Evolutionary conservation across 2,888 invertebrate genomes (phyloP).

Genomic region (Notodonta ziczac): DNA sequence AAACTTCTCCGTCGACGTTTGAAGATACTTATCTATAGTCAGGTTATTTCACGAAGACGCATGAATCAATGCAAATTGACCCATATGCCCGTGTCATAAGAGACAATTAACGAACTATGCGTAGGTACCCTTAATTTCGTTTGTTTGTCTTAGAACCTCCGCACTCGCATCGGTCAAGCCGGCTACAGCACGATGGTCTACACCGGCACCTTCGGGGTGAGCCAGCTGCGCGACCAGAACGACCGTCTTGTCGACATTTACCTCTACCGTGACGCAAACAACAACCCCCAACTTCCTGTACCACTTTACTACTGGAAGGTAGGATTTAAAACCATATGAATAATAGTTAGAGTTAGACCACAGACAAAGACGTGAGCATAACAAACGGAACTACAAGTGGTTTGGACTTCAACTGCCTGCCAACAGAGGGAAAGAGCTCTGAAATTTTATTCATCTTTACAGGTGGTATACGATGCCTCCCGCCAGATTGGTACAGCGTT

Average conservation of each 20-base stretch:
- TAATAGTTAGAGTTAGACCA: too few species aligned
- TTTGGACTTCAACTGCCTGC: too few species aligned
- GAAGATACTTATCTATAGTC: too few species aligned
- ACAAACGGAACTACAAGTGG: too few species aligned
- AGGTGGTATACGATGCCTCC: slow-evolving; percentile 83
- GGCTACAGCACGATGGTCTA: slow-evolving; percentile 74
- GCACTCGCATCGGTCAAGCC: slow-evolving; percentile 63
- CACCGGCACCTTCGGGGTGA: slow-evolving; percentile 85
- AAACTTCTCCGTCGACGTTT: too few species aligned
- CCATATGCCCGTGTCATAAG: too few species aligned
- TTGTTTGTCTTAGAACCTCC: slow-evolving; percentile 54
- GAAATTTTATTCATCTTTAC: not conserved
- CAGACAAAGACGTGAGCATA: too few species aligned
- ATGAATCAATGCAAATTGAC: too few species aligned
- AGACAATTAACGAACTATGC: too few species aligned
- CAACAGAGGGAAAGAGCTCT: too few species aligned
- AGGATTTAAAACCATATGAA: slow-evolving; percentile 8
- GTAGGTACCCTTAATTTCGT: not conserved
- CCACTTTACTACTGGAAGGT: slow-evolving; percentile 77
- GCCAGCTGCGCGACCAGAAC: slow-evolving; percentile 80
- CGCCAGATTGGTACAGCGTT: slow-evolving; percentile 83
- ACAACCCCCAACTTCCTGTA: slow-evolving; percentile 66
- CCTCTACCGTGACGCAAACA: slow-evolving; percentile 61
- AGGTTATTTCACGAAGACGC: too few species aligned
- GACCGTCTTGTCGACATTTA: slow-evolving; percentile 69